Evolutionary conservation across 2,888 invertebrate genomes (phyloP).

Genomic region (Microctonus hyperodae): DNA sequence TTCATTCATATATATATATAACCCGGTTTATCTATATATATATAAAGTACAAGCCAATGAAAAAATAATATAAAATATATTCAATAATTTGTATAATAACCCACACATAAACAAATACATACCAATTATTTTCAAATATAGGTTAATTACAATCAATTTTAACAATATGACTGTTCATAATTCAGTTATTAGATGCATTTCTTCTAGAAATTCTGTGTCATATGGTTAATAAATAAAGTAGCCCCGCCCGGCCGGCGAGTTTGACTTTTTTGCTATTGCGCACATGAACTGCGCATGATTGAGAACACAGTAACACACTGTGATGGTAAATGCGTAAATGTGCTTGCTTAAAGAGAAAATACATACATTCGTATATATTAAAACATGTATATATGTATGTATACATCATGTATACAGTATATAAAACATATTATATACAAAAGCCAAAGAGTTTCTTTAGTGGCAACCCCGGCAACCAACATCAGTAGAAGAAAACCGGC

Average conservation of each 20-base stretch:
- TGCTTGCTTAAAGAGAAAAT: neutral
- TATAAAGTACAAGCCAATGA: neutral
- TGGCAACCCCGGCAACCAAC: too few relatives aligned
- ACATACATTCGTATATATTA: too few relatives aligned
- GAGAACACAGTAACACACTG: neutral
- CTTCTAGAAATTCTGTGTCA: neutral
- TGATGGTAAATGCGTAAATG: too few relatives aligned
- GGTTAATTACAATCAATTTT: neutral
- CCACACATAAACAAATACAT: neutral
- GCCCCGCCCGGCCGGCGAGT: constrained; percentile 20
- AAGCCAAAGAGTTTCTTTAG: too few relatives aligned
- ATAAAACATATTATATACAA: too few relatives aligned
- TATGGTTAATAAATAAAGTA: neutral
- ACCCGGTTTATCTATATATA: too few relatives aligned
- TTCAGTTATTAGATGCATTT: neutral
- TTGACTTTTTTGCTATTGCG: neutral
- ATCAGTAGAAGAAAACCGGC: too few relatives aligned
- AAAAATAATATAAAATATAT: neutral
- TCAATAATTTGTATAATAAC: neutral
- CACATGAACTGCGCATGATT: neutral
- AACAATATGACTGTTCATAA: neutral
- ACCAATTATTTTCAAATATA: neutral
- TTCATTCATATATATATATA: too few relatives aligned
- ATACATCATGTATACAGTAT: too few relatives aligned
- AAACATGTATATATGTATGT: too few relatives aligned